Conservation (phyloP, 2,888 invertebrate species). For the Protonemura montana region DNA sequence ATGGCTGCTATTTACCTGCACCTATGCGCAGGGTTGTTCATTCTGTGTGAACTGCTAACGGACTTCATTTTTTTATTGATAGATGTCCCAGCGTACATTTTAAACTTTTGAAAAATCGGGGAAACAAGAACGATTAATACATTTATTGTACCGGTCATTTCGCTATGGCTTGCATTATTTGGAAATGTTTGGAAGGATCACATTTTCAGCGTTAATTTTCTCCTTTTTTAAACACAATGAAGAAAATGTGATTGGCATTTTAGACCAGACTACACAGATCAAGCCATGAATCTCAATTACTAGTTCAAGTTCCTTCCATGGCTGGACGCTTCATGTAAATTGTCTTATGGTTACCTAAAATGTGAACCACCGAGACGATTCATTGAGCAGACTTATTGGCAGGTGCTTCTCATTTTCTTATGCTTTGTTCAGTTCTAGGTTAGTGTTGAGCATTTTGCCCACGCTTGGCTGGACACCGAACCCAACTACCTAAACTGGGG, state of each 20-base stretch:
- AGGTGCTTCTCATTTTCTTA: not conserved
- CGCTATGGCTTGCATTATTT: too few species aligned
- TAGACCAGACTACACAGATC: not conserved
- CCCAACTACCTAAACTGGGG: not conserved
- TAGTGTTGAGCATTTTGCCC: not conserved
- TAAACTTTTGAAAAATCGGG: too few species aligned
- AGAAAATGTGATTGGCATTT: not conserved
- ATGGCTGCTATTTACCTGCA: too few species aligned
- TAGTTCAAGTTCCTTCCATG: not conserved
- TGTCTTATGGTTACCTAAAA: not conserved
- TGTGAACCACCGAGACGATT: not conserved
- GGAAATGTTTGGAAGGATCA: too few species aligned
- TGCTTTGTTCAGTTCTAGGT: constrained; percentile 7
- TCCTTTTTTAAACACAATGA: not conserved
- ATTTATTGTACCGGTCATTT: too few species aligned
- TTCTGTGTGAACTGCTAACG: too few species aligned
- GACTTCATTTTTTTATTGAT: too few species aligned
- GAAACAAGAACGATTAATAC: too few species aligned
- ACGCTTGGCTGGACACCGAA: not conserved
- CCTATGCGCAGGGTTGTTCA: too few species aligned
- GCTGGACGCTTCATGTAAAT: not conserved
- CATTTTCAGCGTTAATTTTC: too few species aligned
- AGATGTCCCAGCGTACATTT: too few species aligned
- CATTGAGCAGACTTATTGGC: constrained; percentile 1
- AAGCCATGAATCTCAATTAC: not conserved